A percentile compares a stretch with the other conserved stretches of the same genome.
Evolutionary conservation across 2,113 vertebrate species (phyloP).

Genomic region (Crocuta crocuta): DNA sequence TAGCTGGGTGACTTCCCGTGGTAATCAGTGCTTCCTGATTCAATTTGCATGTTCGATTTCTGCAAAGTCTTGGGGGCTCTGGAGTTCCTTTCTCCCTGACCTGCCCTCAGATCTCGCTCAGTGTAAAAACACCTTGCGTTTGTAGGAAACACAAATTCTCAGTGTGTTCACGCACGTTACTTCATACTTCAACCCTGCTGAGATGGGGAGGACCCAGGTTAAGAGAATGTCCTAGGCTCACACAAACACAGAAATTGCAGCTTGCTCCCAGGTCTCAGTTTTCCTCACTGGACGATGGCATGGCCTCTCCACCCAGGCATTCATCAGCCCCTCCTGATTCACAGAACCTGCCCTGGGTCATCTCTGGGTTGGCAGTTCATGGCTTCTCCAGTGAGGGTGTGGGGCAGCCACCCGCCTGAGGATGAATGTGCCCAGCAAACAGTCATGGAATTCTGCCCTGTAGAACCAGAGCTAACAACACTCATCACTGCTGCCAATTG

Average conservation of each 20-base stretch:
- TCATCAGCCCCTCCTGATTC: neutral
- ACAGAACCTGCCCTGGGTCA: neutral
- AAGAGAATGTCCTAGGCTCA: neutral
- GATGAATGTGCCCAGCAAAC: neutral
- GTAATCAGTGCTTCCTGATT: neutral
- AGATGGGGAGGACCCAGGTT: neutral
- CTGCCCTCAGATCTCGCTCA: neutral
- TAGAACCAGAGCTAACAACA: neutral
- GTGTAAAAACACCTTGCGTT: neutral
- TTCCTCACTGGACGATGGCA: neutral
- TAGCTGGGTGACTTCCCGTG: neutral
- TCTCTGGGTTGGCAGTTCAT: neutral
- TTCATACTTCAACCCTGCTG: neutral
- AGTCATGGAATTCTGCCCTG: neutral
- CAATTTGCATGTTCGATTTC: neutral
- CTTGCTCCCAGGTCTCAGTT: neutral
- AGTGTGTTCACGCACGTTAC: neutral
- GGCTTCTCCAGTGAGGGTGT: neutral
- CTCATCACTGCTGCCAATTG: neutral
- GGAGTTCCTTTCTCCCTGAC: neutral
- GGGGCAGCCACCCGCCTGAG: neutral
- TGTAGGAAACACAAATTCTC: neutral
- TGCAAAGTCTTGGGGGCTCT: neutral
- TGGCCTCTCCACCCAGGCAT: neutral
- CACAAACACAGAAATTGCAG: neutral